phyloP scores from a whole-genome alignment of 2,113 vertebrate species.

The Potamarius usumacintae region DNA sequence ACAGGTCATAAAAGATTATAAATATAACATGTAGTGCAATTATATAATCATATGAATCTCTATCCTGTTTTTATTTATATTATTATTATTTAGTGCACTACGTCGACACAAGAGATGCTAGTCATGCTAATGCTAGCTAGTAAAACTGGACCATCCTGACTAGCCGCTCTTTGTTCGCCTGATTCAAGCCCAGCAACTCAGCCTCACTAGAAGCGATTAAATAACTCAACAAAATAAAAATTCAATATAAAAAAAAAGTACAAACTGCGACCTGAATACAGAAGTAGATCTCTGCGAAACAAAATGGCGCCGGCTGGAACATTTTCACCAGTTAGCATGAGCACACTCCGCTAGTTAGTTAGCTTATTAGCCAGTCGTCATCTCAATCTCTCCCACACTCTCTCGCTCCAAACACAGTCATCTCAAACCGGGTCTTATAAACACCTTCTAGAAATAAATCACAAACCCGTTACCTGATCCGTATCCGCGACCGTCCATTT shows the following conservation, averaged over 20 bases:
- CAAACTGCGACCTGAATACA: background rate
- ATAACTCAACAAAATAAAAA: too few relatives aligned
- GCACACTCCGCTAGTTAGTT: background rate
- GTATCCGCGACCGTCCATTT: conserved; percentile 71
- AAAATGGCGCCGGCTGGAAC: background rate
- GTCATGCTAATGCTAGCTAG: conserved; percentile 5
- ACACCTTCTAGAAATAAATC: too few relatives aligned
- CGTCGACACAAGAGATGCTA: background rate
- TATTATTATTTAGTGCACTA: too few relatives aligned
- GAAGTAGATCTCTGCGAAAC: background rate
- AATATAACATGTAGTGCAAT: too few relatives aligned
- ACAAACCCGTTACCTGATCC: conserved; percentile 61
- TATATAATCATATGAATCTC: too few relatives aligned
- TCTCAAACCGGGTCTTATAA: background rate
- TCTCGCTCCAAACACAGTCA: background rate
- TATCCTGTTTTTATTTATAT: too few relatives aligned
- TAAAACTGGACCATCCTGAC: background rate
- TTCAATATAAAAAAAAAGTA: too few relatives aligned
- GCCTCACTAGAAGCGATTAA: too few relatives aligned
- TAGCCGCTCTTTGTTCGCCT: background rate
- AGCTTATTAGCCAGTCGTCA: background rate
- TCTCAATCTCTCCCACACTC: background rate
- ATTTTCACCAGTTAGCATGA: background rate
- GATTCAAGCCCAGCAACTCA: too few relatives aligned
- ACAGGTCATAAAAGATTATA: too few relatives aligned